Percentiles rank a stretch among this genome's conserved stretches.
phyloP scores from a whole-genome alignment of 2,113 vertebrate genomes.

The human region DNA sequence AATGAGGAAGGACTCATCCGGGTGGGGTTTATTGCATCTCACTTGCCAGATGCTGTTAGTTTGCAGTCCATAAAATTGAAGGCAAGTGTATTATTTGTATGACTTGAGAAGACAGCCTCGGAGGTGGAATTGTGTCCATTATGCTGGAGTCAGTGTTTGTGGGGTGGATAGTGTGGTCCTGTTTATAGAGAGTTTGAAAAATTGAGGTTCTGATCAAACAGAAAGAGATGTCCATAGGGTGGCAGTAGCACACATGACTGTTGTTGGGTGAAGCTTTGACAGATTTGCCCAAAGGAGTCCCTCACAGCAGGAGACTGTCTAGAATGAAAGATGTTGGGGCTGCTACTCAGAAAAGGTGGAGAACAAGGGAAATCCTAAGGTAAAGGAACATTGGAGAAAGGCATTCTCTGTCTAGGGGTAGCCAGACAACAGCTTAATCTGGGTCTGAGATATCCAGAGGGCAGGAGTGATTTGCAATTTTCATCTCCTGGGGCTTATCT shows the following conservation, averaged over 20 bases:
- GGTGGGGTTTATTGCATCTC: not conserved
- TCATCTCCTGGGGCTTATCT: not conserved
- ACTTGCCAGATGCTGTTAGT: not conserved
- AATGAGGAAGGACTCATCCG: not conserved
- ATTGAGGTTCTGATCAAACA: not conserved
- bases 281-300: not conserved
- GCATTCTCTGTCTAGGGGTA: not conserved
- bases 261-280: too few relatives aligned
- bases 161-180: not conserved
- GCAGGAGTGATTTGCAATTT: accelerated
- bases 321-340: not conserved
- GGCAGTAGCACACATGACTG: not conserved
- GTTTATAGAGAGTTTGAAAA: not conserved
- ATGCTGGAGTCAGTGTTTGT: not conserved
- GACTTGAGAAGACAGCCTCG: not conserved
- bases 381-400: not conserved
- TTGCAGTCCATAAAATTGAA: not conserved
- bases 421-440: not conserved
- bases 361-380: too few relatives aligned
- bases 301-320: not conserved
- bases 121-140: not conserved
- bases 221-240: not conserved
- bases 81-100: not conserved
- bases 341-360: not conserved
- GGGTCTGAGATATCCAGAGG: accelerated